A percentile compares a stretch with the other conserved stretches of the same genome.
Evolutionary conservation across 2,797 vertebrate species (phyloP).

Genomic region (Enteromius trimaculatus): DNA sequence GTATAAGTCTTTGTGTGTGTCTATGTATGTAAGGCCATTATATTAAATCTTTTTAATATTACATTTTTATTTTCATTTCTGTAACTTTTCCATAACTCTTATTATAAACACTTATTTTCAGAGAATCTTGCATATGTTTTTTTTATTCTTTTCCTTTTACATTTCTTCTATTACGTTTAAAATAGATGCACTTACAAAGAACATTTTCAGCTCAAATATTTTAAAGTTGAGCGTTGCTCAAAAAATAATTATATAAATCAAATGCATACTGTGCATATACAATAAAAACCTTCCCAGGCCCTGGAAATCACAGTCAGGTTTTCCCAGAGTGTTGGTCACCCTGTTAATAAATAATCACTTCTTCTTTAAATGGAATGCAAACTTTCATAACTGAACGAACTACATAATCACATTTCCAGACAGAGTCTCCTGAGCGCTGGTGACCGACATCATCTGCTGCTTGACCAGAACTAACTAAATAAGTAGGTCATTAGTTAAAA

Average conservation of each 20-base stretch:
- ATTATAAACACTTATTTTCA: not conserved
- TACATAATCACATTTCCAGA: not conserved
- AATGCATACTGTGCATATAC: not conserved
- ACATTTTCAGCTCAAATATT: no score
- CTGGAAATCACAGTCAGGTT: not conserved
- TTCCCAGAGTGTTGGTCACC: not conserved
- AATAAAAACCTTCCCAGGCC: not conserved
- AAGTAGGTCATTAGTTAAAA: conserved; percentile 43
- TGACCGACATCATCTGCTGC: not conserved
- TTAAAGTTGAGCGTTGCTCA: not conserved
- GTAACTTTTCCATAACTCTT: not conserved
- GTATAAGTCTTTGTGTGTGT: no score
- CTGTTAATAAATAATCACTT: not conserved
- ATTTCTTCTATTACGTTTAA: not conserved
- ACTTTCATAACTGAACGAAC: not conserved
- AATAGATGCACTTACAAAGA: not conserved
- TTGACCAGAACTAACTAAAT: conserved; percentile 12
- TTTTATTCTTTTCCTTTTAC: not conserved
- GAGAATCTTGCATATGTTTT: not conserved
- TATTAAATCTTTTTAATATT: not conserved
- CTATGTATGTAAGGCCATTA: not conserved
- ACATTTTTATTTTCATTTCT: not conserved
- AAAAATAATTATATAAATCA: not conserved
- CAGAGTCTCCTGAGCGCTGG: not conserved
- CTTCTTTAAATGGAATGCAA: not conserved